Base-by-base conservation (phyloP, 23 tunicate genomes). In the Styela plicata region DNA sequence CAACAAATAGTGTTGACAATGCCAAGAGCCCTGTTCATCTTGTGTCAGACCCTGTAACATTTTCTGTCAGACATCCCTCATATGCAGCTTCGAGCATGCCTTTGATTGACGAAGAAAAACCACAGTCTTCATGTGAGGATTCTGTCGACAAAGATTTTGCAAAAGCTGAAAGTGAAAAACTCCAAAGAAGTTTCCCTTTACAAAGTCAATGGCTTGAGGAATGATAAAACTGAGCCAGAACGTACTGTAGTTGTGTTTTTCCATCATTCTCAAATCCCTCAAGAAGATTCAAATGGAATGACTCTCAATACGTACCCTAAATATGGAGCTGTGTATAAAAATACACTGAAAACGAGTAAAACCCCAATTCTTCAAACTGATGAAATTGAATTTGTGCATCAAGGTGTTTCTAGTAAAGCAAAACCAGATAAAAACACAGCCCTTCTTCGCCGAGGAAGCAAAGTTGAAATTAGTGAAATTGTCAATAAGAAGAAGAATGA, bases 21-120 rank as follows among this genome's bases (percentile, higher is more conserved):
- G 10, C 1, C 17, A 27, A 76, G 3, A 57, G 64, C 35, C 34
- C 34, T n/a, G 66, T 76, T 24, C 81, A 44, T 20, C 37, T 76
- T 26, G 64, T 53, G 25, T 76, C 81, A n/a, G 81, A 76, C 64
- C 81, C 81, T 7, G 66, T 76, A 25, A 24, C 66, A 2, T 76
- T 76, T 53, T 44, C 81, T 10, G 81, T 76, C 31, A 21, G 81
- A 10, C 81, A 76, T 53, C 81, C 81, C 7, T 25, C 33, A 24
- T 76, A 76, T 76, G 25, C 64, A 24, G 36, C 67, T 5, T 13
- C 57, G 13, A 44, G 7, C 13, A 44, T 44, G 57, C 57, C 57
- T 44, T 44, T 44, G 57, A 44, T 44, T 5, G 57, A 44, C 13
- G 57, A 44, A 13, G 57, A 44, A 44, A 44, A 44, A 44, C 57